Conservation (phyloP, 2,113 vertebrate species). For the Catharus minimus region DNA sequence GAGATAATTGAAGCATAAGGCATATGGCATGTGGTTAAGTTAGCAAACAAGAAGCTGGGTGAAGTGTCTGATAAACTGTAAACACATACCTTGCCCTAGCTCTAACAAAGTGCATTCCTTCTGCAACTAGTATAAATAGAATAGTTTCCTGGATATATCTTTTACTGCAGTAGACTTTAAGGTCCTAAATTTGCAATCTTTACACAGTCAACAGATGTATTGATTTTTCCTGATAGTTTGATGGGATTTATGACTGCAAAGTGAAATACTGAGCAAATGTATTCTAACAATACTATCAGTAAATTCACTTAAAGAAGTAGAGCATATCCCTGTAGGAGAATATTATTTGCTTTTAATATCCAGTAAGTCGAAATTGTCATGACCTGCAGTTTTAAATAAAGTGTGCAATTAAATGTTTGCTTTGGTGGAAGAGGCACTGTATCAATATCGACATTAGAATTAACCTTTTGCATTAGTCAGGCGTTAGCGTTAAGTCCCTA, state of each 20-base stretch:
- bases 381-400: neutral
- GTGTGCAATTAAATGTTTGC: neutral
- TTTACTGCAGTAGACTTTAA: neutral
- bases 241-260: constrained; percentile 7
- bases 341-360: constrained; percentile 17
- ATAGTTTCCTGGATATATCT: neutral
- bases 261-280: neutral
- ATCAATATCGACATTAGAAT: neutral
- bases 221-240: constrained; percentile 36
- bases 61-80: neutral
- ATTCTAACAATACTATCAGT: neutral
- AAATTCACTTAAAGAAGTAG: neutral
- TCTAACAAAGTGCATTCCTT: neutral
- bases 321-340: neutral
- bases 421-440: neutral
- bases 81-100: neutral
- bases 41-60: neutral
- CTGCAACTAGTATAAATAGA: neutral
- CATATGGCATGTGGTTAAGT: neutral
- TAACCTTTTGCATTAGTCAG: neutral
- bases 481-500: neutral
- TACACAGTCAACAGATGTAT: neutral
- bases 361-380: neutral
- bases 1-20: neutral
- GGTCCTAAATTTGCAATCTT: constrained; percentile 3